Evolutionary conservation across 2,888 invertebrate genomes (phyloP), one percentile per base, ranked within the genome.

Genomic region (Plebejus anna): DNA sequence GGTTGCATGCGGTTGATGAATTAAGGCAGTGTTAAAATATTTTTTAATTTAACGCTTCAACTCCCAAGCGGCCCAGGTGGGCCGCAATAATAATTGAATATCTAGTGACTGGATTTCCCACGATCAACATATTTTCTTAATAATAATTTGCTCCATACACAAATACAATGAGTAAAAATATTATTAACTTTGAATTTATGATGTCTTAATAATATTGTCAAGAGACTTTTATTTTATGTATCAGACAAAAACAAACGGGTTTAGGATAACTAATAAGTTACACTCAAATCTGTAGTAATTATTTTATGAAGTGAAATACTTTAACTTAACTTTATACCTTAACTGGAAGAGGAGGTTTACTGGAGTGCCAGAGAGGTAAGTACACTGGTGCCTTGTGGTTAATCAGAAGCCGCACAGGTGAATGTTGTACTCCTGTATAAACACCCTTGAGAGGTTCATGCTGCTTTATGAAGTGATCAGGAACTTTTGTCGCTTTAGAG

Each of bases 381-480:
- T 92, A 90, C 78, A 95, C 85, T 71, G 95, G 92, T 32, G 95
- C 95, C 82, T 87, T 92, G 81, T 95, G 95, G 83, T 95, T 88
- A 16, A 95, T 88, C 81, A 95, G 87, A 36, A 96, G 84, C 11
- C 94, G 90, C 28, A 90, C 84, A 11, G 91, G 90, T 47, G 91
- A 92, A 76, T 95, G 94, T 82, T 95, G 94, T 75, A 95, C 90
- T 36, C 92, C 92, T 2, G 84, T 88, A 73, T 94, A 95, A 16
- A 84, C 86, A 6, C 95, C 96, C 81, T 87, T 88, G 75, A 95
- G 85, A 1, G 91, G 87, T 81, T 94, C 91, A 86, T 93, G 94
- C 28, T 89, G 89, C 80, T 85, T 88, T 80, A 95, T 86, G 81
- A 96, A 96, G 81, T 94, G 94, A 61, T 90, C 89, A 78, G 96